Base-by-base conservation (phyloP, 2,797 vertebrate genomes). In the Philypnodon macrostomus region DNA sequence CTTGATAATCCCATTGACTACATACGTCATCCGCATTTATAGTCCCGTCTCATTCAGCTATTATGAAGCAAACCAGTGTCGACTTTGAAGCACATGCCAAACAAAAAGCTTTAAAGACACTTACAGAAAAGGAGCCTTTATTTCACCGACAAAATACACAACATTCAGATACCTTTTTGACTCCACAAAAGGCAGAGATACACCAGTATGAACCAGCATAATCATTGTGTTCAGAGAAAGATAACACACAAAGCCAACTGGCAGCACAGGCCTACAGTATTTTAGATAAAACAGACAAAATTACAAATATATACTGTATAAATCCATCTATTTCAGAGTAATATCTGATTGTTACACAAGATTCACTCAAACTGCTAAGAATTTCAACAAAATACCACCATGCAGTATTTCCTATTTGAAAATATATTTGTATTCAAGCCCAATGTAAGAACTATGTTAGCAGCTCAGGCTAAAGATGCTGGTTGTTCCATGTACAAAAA, bases 291-390 rank as follows among this genome's bases (percentile, higher is more conserved):
- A 85, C 79, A 72, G 64, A 81, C 63, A 51, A 67, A 70, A 73
- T 82, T 85, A 88, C 81, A 89, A 85, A 89, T 87, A 89, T 88
- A 85, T 76, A 85, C 9, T 26, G 9, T 27, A 41, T 27, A 41
- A 41, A 41, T 81, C 54, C 67, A 74, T 75, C 66, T 80, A 70
- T 84, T 79, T 79, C 47, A 67, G 71, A 72, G 63, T 82, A 83
- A 79, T 62, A 73, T 58, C 42, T 69, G 53, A 68, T 82, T 73
- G 70, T 74, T 80, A 59, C 74, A 80, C 69, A 85, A 70, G 57
- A 67, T 53, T 75, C 62, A 67, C 71, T 63, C 51, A 72, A 58
- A 83, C 50, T 67, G 48, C 62, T 46, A 46, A 56, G 16, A 56
- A 69, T 14, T 40, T 72, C 27, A 54, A 65, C 33, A 21, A 29